Evolutionary conservation across 2,113 vertebrate species (phyloP).

Genomic region (Oncorhynchus tshawytscha): DNA sequence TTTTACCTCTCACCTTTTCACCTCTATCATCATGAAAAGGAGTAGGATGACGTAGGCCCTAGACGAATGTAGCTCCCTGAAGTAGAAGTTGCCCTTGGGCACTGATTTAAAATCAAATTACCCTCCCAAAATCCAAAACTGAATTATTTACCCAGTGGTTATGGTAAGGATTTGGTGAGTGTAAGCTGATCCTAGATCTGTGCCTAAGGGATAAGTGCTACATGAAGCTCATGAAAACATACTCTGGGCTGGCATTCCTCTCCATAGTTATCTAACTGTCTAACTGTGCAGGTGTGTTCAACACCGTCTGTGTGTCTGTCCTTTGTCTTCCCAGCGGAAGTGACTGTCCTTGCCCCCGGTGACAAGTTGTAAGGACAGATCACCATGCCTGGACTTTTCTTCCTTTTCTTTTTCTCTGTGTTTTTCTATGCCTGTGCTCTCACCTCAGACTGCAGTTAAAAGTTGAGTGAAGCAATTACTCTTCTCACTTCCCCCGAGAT

Average conservation of each 20-base stretch:
- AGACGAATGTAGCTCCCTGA: slow-evolving; percentile 78
- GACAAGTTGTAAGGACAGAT: slow-evolving; percentile 67
- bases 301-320: not conserved
- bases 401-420: slow-evolving; percentile 65
- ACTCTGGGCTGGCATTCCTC: not conserved
- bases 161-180: not conserved
- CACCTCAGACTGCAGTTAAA: slow-evolving; percentile 7
- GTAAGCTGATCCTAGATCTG: not conserved
- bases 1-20: not conserved
- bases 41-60: slow-evolving; percentile 63
- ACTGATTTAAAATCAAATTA: too few species aligned
- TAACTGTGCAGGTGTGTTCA: not conserved
- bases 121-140: too few species aligned
- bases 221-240: not conserved
- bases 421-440: slow-evolving; percentile 6
- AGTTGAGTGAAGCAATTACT: slow-evolving; percentile 17
- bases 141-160: not conserved
- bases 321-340: not conserved
- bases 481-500: not conserved
- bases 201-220: too few species aligned
- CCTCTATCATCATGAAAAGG: slow-evolving; percentile 52
- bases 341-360: not conserved
- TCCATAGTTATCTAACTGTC: not conserved
- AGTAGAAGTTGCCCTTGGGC: too few species aligned
- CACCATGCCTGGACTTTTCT: slow-evolving; percentile 70